These are phyloP conservation scores for Coleophora deauratella DNA, from an alignment of 2,888 invertebrate species.

Conservation along the genomic window DNA sequence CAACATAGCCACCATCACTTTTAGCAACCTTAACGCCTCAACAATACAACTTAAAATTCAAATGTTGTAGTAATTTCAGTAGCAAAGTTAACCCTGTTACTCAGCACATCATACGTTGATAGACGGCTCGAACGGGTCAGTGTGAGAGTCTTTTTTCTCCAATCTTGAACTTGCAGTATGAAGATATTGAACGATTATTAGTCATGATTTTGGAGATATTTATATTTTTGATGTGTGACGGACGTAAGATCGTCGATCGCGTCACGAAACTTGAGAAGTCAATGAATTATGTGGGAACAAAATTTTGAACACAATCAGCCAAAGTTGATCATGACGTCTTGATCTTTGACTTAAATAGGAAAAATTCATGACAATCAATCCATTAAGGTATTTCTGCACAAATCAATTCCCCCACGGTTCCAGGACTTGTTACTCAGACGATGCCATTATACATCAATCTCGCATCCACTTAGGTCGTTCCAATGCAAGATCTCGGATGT, in stretches of 20 bases:
- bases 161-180: conserved; percentile 59
- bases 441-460: conserved; percentile 59
- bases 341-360: not conserved
- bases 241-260: conserved; percentile 33
- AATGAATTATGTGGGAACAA: conserved; percentile 3
- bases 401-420: too few species aligned
- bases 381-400: not conserved
- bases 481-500: conserved; percentile 49
- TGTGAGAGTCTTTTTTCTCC: conserved; percentile 52
- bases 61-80: too few species aligned
- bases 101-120: conserved; percentile 65
- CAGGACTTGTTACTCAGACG: too few species aligned
- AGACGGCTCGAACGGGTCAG: conserved; percentile 56
- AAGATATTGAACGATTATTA: conserved; percentile 67
- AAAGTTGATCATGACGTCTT: too few species aligned
- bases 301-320: too few species aligned
- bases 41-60: not conserved
- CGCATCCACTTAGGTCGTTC: conserved; percentile 40
- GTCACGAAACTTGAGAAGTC: conserved; percentile 27
- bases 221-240: conserved; percentile 20
- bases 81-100: conserved; percentile 13
- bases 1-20: conserved; percentile 17
- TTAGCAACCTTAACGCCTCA: conserved; percentile 22
- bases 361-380: conserved; percentile 1
- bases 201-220: conserved; percentile 41